Percentiles rank a stretch among this genome's conserved stretches.
Evolutionary conservation across 2,797 vertebrate species (phyloP).

Genomic region (Onychomys arenicola): DNA sequence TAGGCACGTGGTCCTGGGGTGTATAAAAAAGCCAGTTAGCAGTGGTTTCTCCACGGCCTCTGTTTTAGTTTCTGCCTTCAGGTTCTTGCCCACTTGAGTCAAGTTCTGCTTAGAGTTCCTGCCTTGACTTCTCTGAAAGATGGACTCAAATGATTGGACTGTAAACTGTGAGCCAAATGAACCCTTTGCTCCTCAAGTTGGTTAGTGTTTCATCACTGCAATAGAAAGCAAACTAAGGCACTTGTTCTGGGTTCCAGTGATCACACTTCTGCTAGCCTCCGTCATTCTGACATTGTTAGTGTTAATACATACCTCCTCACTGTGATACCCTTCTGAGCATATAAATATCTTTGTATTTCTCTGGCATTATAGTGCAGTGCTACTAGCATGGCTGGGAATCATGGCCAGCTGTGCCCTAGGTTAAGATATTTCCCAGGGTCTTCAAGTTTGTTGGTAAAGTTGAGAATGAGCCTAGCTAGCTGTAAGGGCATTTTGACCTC

Average conservation of each 20-base stretch:
- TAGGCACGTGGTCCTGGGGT: neutral
- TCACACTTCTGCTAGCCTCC: neutral
- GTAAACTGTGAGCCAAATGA: neutral
- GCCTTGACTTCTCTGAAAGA: neutral
- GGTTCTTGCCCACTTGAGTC: neutral
- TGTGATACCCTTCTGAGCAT: neutral
- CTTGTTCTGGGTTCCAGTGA: neutral
- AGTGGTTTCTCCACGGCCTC: neutral
- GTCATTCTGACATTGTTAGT: neutral
- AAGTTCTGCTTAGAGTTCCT: neutral
- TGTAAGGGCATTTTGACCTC: conserved; percentile 3
- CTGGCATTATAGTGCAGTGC: neutral
- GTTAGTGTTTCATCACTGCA: neutral
- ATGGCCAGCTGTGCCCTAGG: neutral
- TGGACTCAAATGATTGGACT: neutral
- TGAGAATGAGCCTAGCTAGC: neutral
- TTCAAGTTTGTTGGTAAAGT: conserved; percentile 11
- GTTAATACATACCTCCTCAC: neutral
- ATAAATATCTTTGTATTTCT: neutral
- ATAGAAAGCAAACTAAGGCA: neutral
- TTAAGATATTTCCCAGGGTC: neutral
- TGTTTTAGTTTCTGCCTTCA: neutral
- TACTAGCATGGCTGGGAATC: neutral
- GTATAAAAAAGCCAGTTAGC: neutral
- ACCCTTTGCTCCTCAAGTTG: neutral